Evolutionary conservation across 2,888 invertebrate genomes (phyloP), one percentile per base, ranked within the genome.

Genomic region (Seira ritae): DNA sequence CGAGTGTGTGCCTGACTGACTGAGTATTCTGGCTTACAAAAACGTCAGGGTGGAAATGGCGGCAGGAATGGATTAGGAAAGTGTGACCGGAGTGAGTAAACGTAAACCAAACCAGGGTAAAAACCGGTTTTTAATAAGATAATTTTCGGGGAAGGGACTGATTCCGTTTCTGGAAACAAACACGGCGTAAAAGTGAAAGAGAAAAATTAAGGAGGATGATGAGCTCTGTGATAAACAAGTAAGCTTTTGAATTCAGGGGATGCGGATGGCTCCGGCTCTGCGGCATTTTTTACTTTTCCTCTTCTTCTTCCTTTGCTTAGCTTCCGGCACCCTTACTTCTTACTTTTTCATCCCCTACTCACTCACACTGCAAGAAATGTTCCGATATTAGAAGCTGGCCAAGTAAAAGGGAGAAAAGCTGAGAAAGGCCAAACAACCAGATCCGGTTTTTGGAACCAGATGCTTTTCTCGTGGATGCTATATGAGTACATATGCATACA

Each of bases 231-330:
- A 74, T 65, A 74, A 74, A 66, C 42, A 74, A 66, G 74, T 74
- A 19, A 74, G n/a, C n/a, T n/a, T n/a, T n/a, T n/a, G n/a, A n/a
- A n/a, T n/a, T n/a, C n/a, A n/a, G n/a, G 37, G 19, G 42, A 37
- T 42, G 31, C 42, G 24, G 20, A 68, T 17, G 60, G 67, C n/a
- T 68, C 37, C 17, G n/a, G 31, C 20, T 68, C 74, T 80, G 80
- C 19, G 74, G 80, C 69, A 69, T 73, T 74, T 80, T 71, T 80
- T 67, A 62, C 74, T n/a, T n/a, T n/a, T n/a, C n/a, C n/a, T n/a
- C n/a, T n/a, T n/a, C n/a, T n/a, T n/a, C n/a, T n/a, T n/a, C n/a
- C n/a, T n/a, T n/a, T n/a, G n/a, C 68, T 68, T 74, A 17, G 69
- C 74, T 69, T 80, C 79, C 72, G 72, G 78, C 72, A 70, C 78